phyloP scores from a whole-genome alignment of 1,140 invertebrate genomes.

The Cydia splendana region DNA sequence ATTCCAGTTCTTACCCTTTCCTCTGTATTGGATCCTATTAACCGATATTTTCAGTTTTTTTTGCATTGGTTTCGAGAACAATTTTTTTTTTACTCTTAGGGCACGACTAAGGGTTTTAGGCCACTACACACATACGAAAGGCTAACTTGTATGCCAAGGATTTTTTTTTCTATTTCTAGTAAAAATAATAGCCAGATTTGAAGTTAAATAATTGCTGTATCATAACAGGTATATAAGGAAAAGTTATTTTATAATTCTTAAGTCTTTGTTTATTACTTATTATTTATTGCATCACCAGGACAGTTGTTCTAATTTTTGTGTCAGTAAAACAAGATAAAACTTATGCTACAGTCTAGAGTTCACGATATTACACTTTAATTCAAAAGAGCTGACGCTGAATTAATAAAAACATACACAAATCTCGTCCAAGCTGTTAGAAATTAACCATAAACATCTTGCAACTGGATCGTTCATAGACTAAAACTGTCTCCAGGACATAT shows the following conservation, averaged over 20 bases:
- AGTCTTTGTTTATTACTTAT: background rate
- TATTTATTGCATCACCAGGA: constrained; percentile 4
- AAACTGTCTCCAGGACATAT: background rate
- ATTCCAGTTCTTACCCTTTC: no score
- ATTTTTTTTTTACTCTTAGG: no score
- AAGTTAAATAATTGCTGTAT: background rate
- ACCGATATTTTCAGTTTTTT: no score
- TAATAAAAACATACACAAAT: background rate
- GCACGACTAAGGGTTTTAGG: no score
- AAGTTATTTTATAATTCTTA: background rate
- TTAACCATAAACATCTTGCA: background rate
- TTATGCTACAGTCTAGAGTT: no score
- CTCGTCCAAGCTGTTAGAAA: background rate
- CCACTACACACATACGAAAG: no score
- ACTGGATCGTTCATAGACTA: background rate
- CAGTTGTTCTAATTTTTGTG: background rate
- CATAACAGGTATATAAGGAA: background rate
- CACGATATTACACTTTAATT: no score
- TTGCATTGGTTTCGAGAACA: no score
- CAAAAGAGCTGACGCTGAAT: background rate
- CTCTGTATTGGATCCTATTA: no score
- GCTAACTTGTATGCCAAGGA: no score
- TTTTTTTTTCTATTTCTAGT: background rate
- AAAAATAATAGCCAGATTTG: background rate
- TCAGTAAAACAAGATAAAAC: background rate